These are phyloP conservation scores for Lutjanus argentimaculatus DNA, from an alignment of 2,797 vertebrate species.

Conservation along the genomic window DNA sequence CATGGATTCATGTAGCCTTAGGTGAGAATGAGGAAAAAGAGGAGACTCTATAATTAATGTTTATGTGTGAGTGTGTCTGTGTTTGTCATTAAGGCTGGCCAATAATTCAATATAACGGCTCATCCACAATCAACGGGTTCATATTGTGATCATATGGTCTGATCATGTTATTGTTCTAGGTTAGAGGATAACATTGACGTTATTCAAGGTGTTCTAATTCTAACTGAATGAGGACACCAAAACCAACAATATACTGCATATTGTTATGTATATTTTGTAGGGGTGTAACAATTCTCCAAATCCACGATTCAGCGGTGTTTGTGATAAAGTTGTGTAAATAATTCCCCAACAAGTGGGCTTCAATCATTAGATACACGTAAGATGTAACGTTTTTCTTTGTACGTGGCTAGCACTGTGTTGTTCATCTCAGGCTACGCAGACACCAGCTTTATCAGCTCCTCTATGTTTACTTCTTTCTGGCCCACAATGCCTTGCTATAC, in stretches of 20 bases:
- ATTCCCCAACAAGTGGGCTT: too few species aligned
- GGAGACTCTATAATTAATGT: not conserved
- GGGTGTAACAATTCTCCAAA: too few species aligned
- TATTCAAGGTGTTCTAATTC: constrained; percentile 7
- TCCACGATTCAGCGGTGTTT: too few species aligned
- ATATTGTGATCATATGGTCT: not conserved
- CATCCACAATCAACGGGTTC: not conserved
- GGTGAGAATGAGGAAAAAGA: constrained; percentile 25
- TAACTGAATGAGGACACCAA: not conserved
- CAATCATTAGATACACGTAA: too few species aligned
- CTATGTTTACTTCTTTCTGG: too few species aligned
- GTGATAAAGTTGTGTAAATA: too few species aligned
- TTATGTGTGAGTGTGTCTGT: not conserved
- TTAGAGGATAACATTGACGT: not conserved
- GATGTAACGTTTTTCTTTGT: too few species aligned
- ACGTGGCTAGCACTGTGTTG: too few species aligned
- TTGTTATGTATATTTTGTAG: not conserved
- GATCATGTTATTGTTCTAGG: constrained; percentile 8
- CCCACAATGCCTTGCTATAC: too few species aligned
- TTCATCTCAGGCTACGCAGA: too few species aligned
- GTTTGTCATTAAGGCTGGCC: not conserved
- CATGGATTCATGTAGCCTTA: constrained; percentile 35
- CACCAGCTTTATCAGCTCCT: too few species aligned
- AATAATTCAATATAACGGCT: not conserved
- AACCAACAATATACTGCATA: not conserved